Percentiles rank a stretch among this genome's conserved stretches.
Conservation (phyloP, 2,888 invertebrate species). For the Spatulosminthurus flaviceps region DNA sequence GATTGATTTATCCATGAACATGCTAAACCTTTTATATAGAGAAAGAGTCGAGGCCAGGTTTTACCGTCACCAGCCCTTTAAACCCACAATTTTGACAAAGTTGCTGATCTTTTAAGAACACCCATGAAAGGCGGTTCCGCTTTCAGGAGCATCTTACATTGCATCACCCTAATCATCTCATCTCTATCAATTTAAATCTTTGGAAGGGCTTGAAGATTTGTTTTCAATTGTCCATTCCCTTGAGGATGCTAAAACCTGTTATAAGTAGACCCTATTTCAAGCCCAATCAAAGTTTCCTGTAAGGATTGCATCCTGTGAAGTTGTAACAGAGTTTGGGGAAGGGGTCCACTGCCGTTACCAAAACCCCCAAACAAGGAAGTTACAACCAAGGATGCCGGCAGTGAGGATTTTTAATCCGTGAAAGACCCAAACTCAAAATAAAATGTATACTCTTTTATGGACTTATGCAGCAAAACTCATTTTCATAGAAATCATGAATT, state of each 20-base stretch:
- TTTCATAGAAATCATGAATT: no score
- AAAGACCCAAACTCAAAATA: slow-evolving; percentile 58
- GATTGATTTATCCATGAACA: not conserved
- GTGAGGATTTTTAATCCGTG: slow-evolving; percentile 59
- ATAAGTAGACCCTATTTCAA: not conserved
- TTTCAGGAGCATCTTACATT: not conserved
- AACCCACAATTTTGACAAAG: not conserved
- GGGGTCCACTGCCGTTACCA: slow-evolving; percentile 63
- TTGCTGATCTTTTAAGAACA: not conserved
- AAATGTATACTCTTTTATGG: no score
- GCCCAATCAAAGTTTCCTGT: not conserved
- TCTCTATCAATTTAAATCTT: not conserved
- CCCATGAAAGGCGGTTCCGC: not conserved
- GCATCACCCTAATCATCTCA: not conserved
- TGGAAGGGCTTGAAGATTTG: not conserved
- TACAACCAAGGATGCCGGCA: slow-evolving; percentile 57
- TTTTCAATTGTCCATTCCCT: not conserved
- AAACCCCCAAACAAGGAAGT: slow-evolving; percentile 60
- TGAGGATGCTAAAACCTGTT: not conserved
- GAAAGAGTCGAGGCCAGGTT: slow-evolving; percentile 1
- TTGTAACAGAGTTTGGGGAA: slow-evolving; percentile 61
- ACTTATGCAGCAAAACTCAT: no score
- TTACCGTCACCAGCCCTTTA: not conserved
- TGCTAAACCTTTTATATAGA: not conserved
- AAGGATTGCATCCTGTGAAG: slow-evolving; percentile 41